Evolutionary conservation across 2,888 invertebrate species (phyloP).

Genomic region (Plebejus melissa): DNA sequence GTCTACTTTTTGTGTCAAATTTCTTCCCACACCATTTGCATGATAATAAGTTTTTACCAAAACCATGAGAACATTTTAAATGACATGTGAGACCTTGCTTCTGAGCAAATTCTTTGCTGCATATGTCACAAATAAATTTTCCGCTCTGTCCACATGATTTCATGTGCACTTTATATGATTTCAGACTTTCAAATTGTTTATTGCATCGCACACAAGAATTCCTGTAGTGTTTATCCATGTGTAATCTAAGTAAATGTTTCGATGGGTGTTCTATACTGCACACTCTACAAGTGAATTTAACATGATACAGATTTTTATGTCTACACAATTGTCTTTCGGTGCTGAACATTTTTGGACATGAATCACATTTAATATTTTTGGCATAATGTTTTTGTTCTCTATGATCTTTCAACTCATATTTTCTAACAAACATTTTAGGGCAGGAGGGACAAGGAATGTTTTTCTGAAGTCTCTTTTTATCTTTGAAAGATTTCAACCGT

Average conservation of each 20-base stretch:
- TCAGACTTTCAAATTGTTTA: constrained; percentile 52
- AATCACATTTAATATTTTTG: constrained; percentile 51
- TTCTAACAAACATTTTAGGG: constrained; percentile 49
- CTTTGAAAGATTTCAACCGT: constrained; percentile 44
- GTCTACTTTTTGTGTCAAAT: constrained; percentile 57
- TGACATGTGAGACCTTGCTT: constrained; percentile 57
- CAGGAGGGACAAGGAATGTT: constrained; percentile 51
- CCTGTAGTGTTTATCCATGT: constrained; percentile 55
- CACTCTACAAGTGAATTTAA: constrained; percentile 52
- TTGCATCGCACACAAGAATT: constrained; percentile 52
- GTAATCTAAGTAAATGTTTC: constrained; percentile 49
- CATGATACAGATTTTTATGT: constrained; percentile 53
- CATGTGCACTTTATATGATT: constrained; percentile 51
- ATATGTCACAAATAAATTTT: constrained; percentile 60
- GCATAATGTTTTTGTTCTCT: constrained; percentile 56
- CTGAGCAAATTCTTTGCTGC: constrained; percentile 53
- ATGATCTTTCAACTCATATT: constrained; percentile 48
- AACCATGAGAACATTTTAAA: constrained; percentile 57
- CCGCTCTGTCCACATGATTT: constrained; percentile 52
- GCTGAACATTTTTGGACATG: constrained; percentile 59
- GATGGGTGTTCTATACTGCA: constrained; percentile 58
- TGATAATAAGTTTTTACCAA: constrained; percentile 48
- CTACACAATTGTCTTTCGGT: constrained; percentile 51
- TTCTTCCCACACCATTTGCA: constrained; percentile 64
- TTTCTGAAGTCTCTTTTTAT: constrained; percentile 45